Evolutionary conservation across 2,113 vertebrate species (phyloP), one percentile per base, ranked within the genome.

Genomic region (Hemichromis elongatus): DNA sequence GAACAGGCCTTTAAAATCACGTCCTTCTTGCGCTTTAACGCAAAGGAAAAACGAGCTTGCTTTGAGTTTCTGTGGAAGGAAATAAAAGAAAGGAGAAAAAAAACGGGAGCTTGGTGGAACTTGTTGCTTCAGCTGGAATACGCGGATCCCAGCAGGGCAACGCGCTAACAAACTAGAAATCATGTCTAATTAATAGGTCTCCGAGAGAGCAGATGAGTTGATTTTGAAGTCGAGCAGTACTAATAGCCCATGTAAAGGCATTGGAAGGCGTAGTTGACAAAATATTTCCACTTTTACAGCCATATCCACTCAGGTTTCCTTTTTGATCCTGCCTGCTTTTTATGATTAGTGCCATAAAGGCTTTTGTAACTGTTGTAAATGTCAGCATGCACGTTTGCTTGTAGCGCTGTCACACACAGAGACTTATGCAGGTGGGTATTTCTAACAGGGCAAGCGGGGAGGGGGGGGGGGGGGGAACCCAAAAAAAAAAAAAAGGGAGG

Each of bases 111-210:
- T 79, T 52, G 5, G 35, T 77, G 85, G 80, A 91, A 95, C 93
- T 92, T 94, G 94, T 95, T 95, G 94, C 93, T 93, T 78, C 85
- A 86, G 9, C 61, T 86, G 82, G 83, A 89, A 92, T 57, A 86
- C 53, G 75, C 81, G 68, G 80, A 90, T 91, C 86, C 81, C 85
- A 90, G 81, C 82, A 85, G 88, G 80, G 80, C 79, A 61, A 77
- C n/a, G 77, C 83, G 82, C 81, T 90, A 90, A 90, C 84, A 89
- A 92, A 92, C 82, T 79, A 86, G 56, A 82, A 88, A 91, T 89
- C 89, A 80, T 26, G 80, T 92, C 85, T 88, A 86, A 91, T 92
- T 90, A 92, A 88, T 86, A 81, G 54, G 63, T 86, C 83, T 73
- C 21, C 7, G 26, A 14, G 21, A 18, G 40, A 83, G 88, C 83